Base-by-base conservation (phyloP, 2,888 invertebrate genomes). In the Cheilosia soror region DNA sequence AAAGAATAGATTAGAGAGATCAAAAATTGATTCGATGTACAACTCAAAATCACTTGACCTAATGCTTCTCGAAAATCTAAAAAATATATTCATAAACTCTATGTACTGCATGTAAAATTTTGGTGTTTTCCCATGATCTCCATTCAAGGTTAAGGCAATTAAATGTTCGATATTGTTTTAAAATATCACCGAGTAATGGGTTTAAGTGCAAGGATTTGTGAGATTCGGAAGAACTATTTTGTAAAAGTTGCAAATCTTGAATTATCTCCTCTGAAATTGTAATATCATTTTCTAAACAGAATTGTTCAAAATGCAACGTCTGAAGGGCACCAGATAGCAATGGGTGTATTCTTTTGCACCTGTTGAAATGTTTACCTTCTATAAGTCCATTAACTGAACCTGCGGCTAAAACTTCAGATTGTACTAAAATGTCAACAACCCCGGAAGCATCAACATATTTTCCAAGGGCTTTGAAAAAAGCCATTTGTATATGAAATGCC, bases 401-500 rank as follows among this genome's bases (percentile, higher is more conserved):
- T 20, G 20, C 20, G 20, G 20, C 20, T 20, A 20, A 20, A 20
- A 20, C 20, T 20, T 20, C 20, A 20, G 20, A 20, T 0, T 33
- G n/a, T 15, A 6, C 55, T 33, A 55, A 55, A 15, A 33, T 15
- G 15, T 55, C 31, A 15, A 33, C 7, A 31, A 37, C 37, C 37
- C 5, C 57, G 5, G 9, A 40, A 13, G 37, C 20, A 71, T 90
- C 88, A 31, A 89, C 89, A 86, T 88, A 89, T 87, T 88, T 88
- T 33, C 89, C 89, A 31, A 90, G 49, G 44, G 90, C 88, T 88
- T 89, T 89, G 68, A 90, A 89, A 85, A 69, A 88, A 6, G 88
- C 87, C 88, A 89, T 83, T 87, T 81, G 75, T 55, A 89, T 69
- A 86, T 89, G 89, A 88, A 92, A 91, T 42, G 88, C 76, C 20